Base-by-base conservation (phyloP, 2,888 invertebrate genomes). In the Hirtodrosophila cameraria region DNA sequence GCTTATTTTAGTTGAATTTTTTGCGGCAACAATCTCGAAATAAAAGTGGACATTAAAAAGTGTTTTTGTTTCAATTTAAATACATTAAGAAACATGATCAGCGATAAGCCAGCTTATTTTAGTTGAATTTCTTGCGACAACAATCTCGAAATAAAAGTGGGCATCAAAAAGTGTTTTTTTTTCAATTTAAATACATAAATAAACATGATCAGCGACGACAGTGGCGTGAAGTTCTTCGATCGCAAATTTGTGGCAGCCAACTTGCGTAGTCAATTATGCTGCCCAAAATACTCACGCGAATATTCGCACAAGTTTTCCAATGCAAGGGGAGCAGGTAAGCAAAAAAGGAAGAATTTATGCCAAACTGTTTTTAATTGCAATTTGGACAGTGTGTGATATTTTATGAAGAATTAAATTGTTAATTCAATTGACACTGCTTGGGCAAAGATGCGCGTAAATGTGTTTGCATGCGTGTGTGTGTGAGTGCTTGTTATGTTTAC, bases 231-330 rank as follows among this genome's bases (percentile, higher is more conserved):
- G 50, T 63, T 85, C 1, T 89, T 89, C 16, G 89, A 88, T 67
- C 82, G 75, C 12, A 83, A 85, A 36, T 89, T 88, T 60, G 79
- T 88, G 46, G 82, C 86, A 1, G 55, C 67, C 1, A 72, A 86
- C 25, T 65, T 89, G 35, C 75, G 76, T 2, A 78, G 67, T 54
- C 53, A 74, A 15, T 49, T 80, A 7, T 68, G 79, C 6, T 90
- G 90, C 54, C 81, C 79, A 8, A 89, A 87, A 39, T 90, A 90
- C 43, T 48, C 43, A 1, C 67, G 45, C 39, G 77, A 78, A 28
- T 89, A 72, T 66, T 75, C 81, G 2, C 53, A 46, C 13, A 50
- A 18, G 2, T 52, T 59, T 43, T 3, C 4, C 39, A 61, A 46
- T 6, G n/a, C 5, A 11, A 3, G 5, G 2, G 42, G 1, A 3